Evolutionary conservation across 2,797 vertebrate species (phyloP).

Genomic region (Acomys russatus): DNA sequence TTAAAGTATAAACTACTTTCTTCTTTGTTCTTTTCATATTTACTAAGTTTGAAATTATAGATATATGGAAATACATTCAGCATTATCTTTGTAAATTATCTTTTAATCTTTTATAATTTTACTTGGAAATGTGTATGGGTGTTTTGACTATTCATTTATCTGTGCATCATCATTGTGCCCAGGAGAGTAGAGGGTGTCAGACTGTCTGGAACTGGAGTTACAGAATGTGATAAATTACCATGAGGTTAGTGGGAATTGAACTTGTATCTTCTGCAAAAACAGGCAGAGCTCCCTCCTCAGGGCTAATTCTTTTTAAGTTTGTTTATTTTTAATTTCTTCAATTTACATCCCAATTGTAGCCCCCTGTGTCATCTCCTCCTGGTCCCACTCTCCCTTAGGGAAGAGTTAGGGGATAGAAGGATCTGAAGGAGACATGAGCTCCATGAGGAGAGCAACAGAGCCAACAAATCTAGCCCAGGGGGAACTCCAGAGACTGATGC

Average conservation of each 20-base stretch:
- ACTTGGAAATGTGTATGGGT: neutral
- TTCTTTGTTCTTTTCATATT: neutral
- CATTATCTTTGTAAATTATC: neutral
- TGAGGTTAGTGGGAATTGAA: neutral
- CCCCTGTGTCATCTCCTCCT: no score
- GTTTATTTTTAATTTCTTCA: no score
- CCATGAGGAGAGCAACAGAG: no score
- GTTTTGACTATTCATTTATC: neutral
- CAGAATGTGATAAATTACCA: neutral
- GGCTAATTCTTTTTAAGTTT: no score
- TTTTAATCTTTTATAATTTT: neutral
- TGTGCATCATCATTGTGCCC: neutral
- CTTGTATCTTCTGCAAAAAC: neutral
- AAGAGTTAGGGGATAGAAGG: no score
- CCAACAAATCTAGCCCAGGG: no score
- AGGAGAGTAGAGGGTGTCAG: neutral
- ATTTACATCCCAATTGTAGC: no score
- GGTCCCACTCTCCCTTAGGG: no score
- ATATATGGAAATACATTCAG: neutral
- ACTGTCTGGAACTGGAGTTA: neutral
- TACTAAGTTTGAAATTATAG: neutral
- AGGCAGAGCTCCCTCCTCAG: neutral
- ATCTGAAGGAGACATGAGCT: no score
- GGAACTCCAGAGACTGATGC: no score
- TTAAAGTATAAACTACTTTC: neutral